Evolutionary conservation across 2,113 vertebrate genomes (phyloP), one percentile per base, ranked within the genome.

Genomic region (Miniopterus natalensis): DNA sequence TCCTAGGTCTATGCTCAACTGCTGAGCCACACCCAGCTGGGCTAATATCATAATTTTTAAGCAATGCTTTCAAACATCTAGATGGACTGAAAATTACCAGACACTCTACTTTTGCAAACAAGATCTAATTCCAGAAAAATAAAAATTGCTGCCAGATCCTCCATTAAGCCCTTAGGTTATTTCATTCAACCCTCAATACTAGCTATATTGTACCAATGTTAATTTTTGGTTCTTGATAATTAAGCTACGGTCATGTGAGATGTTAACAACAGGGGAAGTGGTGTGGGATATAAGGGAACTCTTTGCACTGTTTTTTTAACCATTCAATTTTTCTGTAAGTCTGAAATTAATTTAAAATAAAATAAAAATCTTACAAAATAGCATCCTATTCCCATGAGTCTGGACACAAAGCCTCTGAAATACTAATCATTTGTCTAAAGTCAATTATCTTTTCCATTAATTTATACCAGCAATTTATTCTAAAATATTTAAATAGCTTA

Each of bases 301-400:
- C 8, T 65, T 55, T 84, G 15, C 42, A 63, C 14, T 84, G 0
- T 83, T 80, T 84, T 65, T 65, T 29, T 21, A 45, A 89, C 11
- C 45, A 5, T 59, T 87, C 2, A 61, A 25, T 61, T 59, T 86
- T 90, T 40, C 36, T 74, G 0, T 20, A 77, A 87, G 8, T 81
- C 59, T 51, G 78, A 84, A 70, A 31, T 20, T 55, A 53, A 10
- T 71, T 79, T 40, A 88, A 92, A 65, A 6, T 29, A 73, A 66
- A 45, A 66, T 11, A n/a, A 53, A 91, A 73, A 65, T 75, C 7
- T 95, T 70, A 55, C 31, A 96, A 84, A 88, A 51, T 42, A 74
- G 8, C 36, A 78, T 65, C 21, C 1, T 84, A 74, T 49, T 70
- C 17, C 18, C 21, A 63, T 6, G 21, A 53, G 1, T 80, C 2